Evolutionary conservation across 2,888 invertebrate species (phyloP), one percentile per base, ranked within the genome.

Genomic region (Mythimna ferrago): DNA sequence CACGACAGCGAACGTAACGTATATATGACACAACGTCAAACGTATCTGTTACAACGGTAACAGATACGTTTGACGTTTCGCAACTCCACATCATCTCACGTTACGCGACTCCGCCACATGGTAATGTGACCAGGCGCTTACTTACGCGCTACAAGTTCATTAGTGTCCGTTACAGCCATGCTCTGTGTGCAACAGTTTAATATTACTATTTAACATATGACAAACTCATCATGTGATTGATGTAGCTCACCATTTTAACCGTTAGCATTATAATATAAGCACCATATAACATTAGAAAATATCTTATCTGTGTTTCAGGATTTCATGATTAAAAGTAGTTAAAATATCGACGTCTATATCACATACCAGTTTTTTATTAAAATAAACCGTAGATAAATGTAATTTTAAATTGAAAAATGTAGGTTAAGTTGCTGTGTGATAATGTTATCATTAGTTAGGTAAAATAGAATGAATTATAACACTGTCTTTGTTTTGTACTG

Each of bases 371-470:
- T 70, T 80, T 48, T 80, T 57, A 78, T 66, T 74, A 58, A 69
- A 51, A 60, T 73, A 67, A 60, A 66, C 53, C 56, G 32, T 81
- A 71, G 35, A 35, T 51, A 48, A 26, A 72, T 51, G 60, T 81
- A 76, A 81, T 66, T 81, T 66, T 66, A 63, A 76, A 73, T 64
- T 58, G 66, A 64, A 66, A 76, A 76, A 64, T 48, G 38, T 86
- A 81, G 68, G 75, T 35, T 86, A 83, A 83, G 68, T 88, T 82
- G 73, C 74, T 82, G 89, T 91, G 89, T 89, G 91, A 89, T 91
- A 88, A 85, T 86, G 74, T 83, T 88, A 88, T 88, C 88, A 89
- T 82, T 90, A 81, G 81, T 61, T 82, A 72, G 80, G 72, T 71
- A 51, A 71, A 73, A 66, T 81, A 82, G 63, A 75, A 68, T 51